phyloP scores from a whole-genome alignment of 2,113 vertebrate genomes.

The Merops nubicus region DNA sequence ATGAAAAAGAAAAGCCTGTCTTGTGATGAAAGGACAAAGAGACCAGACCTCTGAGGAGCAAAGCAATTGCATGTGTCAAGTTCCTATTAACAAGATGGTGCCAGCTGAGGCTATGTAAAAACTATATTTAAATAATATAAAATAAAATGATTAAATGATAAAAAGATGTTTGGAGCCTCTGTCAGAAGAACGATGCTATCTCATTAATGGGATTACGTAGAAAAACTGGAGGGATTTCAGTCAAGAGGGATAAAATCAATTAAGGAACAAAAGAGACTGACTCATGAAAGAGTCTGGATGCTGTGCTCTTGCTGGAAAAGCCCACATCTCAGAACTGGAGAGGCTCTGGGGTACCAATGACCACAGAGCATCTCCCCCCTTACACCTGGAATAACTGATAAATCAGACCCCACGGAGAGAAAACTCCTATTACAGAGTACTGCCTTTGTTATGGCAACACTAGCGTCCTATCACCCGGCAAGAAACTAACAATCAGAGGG shows the following conservation, averaged over 20 bases:
- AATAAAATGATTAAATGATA: no score
- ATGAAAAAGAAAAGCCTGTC: not conserved
- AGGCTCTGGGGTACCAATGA: not conserved
- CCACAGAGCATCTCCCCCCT: not conserved
- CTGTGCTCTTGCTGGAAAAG: not conserved
- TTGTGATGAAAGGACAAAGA: not conserved
- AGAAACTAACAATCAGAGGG: not conserved
- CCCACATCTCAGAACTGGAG: not conserved
- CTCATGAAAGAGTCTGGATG: not conserved
- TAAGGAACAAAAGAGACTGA: slow-evolving; percentile 30
- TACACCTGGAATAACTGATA: not conserved
- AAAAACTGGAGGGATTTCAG: slow-evolving; percentile 50
- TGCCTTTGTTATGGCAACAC: not conserved
- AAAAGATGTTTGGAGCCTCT: slow-evolving; percentile 22
- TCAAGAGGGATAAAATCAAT: slow-evolving; percentile 46
- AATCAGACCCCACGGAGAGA: not conserved
- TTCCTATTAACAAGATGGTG: not conserved
- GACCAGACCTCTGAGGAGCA: not conserved
- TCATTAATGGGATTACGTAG: slow-evolving; percentile 51
- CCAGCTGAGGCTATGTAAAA: slow-evolving; percentile 40
- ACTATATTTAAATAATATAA: no score
- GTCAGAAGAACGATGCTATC: slow-evolving; percentile 45
- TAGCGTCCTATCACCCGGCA: not conserved
- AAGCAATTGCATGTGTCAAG: slow-evolving; percentile 25
- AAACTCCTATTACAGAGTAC: not conserved